Conservation (phyloP, 2,888 invertebrate species). For the Scelioninae gen. 1 region DNA sequence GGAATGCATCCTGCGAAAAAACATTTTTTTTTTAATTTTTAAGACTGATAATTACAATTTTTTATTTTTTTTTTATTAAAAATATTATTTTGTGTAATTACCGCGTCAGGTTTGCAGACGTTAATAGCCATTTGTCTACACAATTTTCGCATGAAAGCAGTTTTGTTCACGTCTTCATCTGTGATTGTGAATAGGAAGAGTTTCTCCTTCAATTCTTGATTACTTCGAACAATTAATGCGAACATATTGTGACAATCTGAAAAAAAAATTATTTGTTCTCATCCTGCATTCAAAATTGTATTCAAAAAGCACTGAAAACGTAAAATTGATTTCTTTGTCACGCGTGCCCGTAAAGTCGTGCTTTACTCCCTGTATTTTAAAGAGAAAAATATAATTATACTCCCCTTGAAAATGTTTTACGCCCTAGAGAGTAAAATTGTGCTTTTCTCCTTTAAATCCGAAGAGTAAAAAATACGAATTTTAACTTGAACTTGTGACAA, state of each 20-base stretch:
- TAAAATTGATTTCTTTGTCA: no score
- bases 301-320: no score
- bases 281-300: no score
- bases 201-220: slow-evolving; percentile 93
- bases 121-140: slow-evolving; percentile 97
- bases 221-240: slow-evolving; percentile 94
- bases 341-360: no score
- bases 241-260: slow-evolving; percentile 95
- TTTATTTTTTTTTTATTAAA: background rate
- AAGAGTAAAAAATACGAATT: no score
- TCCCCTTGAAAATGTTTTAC: no score
- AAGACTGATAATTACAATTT: background rate
- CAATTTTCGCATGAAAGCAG: slow-evolving; percentile 91
- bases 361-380: no score
- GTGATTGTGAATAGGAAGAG: slow-evolving; percentile 94
- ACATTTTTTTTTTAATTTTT: background rate
- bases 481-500: no score
- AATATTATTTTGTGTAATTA: slow-evolving; percentile 85
- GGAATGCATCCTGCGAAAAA: no score
- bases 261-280: slow-evolving; percentile 73
- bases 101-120: slow-evolving; percentile 96
- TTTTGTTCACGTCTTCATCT: slow-evolving; percentile 93
- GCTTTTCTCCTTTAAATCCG: no score
- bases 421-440: no score
- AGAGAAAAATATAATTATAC: no score